Conservation (phyloP, 2,113 vertebrate species). For the Malurus melanocephalus region DNA sequence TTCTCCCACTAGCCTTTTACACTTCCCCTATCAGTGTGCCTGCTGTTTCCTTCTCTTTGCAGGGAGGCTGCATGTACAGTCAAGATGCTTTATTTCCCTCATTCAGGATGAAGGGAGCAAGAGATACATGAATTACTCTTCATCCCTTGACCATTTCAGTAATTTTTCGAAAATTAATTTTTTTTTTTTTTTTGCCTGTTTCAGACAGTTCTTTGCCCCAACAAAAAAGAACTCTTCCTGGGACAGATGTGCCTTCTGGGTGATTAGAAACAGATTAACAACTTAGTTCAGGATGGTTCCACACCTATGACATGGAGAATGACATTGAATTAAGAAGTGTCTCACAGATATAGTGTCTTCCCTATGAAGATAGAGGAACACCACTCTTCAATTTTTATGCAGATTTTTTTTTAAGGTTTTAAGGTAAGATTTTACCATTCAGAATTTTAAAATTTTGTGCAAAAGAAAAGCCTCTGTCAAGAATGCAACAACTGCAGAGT, state of each 20-base stretch:
- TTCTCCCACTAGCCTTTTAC: neutral
- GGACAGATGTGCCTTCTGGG: neutral
- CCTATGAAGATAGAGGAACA: neutral
- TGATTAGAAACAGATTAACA: neutral
- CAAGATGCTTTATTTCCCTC: neutral
- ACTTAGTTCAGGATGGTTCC: neutral
- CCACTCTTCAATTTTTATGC: neutral
- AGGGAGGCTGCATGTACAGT: neutral
- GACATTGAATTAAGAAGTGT: neutral
- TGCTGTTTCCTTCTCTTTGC: neutral
- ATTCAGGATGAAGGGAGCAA: rapidly evolving
- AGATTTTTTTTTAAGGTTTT: neutral
- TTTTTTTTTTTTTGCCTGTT: neutral
- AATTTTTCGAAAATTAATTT: neutral
- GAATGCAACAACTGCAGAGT: neutral
- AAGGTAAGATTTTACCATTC: neutral
- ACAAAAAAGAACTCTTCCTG: neutral
- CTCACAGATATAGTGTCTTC: neutral
- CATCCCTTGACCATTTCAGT: neutral
- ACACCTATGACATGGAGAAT: neutral
- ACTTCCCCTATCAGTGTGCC: neutral
- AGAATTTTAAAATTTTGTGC: neutral
- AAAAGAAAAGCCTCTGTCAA: neutral
- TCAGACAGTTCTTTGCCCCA: neutral
- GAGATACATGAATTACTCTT: neutral